Conservation (phyloP, 23 tunicate species). For the Phallusia fumigata region DNA sequence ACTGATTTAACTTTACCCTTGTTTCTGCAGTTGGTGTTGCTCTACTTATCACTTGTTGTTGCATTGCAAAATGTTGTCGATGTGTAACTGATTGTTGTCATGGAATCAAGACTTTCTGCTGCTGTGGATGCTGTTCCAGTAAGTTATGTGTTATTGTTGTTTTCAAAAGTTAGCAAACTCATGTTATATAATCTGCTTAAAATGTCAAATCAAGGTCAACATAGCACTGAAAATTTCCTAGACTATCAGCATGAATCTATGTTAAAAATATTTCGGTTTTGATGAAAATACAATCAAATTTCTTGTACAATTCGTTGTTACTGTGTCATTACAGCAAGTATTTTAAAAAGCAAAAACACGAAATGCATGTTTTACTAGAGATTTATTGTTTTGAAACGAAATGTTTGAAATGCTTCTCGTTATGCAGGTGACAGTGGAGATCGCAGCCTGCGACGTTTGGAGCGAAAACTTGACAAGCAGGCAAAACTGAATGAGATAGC, state of each 20-base stretch:
- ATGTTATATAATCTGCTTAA: background rate
- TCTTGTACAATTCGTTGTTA: too few relatives aligned
- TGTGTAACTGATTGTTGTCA: conserved; percentile 36
- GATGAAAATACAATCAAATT: too few relatives aligned
- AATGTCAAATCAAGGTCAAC: too few relatives aligned
- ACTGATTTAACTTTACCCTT: too few relatives aligned
- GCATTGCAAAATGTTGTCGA: conserved; percentile 35
- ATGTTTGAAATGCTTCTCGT: too few relatives aligned
- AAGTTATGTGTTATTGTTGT: background rate
- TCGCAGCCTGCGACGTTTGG: conserved; percentile 17
- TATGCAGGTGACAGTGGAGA: background rate
- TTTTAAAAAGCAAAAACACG: too few relatives aligned
- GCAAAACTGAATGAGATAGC: conserved; percentile 41
- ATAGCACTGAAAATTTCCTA: too few relatives aligned
- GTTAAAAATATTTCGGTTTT: too few relatives aligned
- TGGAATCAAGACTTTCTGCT: conserved; percentile 24
- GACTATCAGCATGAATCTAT: too few relatives aligned
- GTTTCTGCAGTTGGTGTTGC: conserved; percentile 14
- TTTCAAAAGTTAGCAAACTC: background rate
- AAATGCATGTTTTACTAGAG: too few relatives aligned
- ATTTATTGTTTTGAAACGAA: too few relatives aligned
- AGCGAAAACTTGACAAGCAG: conserved; percentile 29
- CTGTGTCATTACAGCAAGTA: too few relatives aligned
- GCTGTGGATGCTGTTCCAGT: conserved; percentile 27
- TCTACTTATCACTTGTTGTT: conserved; percentile 26